A percentile compares a stretch with the other conserved stretches of the same genome.
phyloP scores from a whole-genome alignment of 1,140 invertebrate genomes.

The Pogonomyrmex californicus region DNA sequence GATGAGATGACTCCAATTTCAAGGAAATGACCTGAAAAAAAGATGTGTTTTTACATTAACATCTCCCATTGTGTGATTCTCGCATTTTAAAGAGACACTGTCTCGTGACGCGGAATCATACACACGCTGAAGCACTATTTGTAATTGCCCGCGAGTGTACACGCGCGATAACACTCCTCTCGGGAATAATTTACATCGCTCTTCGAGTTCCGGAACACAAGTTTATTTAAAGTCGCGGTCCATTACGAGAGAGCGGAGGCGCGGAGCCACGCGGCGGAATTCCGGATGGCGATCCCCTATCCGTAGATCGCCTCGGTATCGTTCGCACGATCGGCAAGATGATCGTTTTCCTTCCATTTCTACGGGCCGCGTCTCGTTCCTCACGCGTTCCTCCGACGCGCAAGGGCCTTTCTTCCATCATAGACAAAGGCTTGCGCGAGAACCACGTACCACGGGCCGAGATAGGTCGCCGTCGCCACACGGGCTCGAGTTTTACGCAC shows the following conservation, averaged over 20 bases:
- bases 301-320: slow-evolving; percentile 64
- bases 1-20: neutral
- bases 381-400: slow-evolving; percentile 21
- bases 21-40: neutral
- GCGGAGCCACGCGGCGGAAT: slow-evolving; percentile 30
- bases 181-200: slow-evolving; percentile 37
- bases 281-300: slow-evolving; percentile 54
- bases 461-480: slow-evolving; percentile 44
- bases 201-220: neutral
- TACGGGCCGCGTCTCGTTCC: slow-evolving; percentile 24
- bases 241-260: slow-evolving; percentile 12
- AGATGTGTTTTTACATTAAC: slow-evolving; percentile 1
- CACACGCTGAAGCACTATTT: slow-evolving; percentile 24
- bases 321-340: slow-evolving; percentile 67
- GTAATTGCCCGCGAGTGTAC: neutral
- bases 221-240: slow-evolving; percentile 27
- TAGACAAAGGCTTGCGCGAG: slow-evolving; percentile 70
- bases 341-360: slow-evolving; percentile 72
- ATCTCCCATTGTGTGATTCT: slow-evolving; percentile 9
- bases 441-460: slow-evolving; percentile 31
- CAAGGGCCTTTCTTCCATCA: slow-evolving; percentile 36
- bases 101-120: neutral
- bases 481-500: slow-evolving; percentile 68
- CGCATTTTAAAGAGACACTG: slow-evolving; percentile 18
- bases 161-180: slow-evolving; percentile 29